Base-by-base conservation (phyloP, 2,888 invertebrate genomes). In the Gandaritis pyraliata region DNA sequence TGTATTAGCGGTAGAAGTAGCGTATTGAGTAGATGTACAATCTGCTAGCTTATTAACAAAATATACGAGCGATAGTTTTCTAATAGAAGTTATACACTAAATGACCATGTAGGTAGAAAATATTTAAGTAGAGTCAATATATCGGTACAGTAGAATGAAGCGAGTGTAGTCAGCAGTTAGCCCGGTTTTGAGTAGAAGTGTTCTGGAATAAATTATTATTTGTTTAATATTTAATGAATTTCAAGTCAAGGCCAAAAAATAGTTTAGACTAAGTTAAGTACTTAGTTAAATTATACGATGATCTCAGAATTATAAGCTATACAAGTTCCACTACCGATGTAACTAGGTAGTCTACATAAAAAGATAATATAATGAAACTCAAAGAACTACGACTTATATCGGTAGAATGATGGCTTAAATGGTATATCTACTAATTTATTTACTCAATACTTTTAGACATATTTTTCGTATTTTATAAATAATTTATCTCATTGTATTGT, bases 11-110 rank as follows among this genome's bases (percentile, higher is more conserved):
- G 82, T 88, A 89, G 88, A 74, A 36, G 73, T 82, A 82, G 82
- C 58, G 71, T 76, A 78, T 73, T 71, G 64, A 65, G 74, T 81
- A 80, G 77, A 73, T 65, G 66, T 70, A 69, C 61, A 76, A 79
- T 79, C 76, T 86, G 83, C 78, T 83, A 80, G 90, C 90, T 88
- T 90, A 84, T 85, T 80, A 84, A 82, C 50, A 47, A 78, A 78
- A 82, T 77, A 81, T 83, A 82, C 75, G 78, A 84, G 85, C 87
- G 74, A 85, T 88, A 89, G 87, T 89, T 89, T 89, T 87, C 85
- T 86, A 87, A 83, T 87, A 87, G 86, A 87, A 75, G 75, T 81
- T 78, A 82, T 83, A 87, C 83, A 82, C 75, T 65, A 65, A 67
- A 69, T 60, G 75, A 79, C 75, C 71, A 77, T 78, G 76, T 75